Percentiles rank a stretch among this genome's conserved stretches.
phyloP scores from a whole-genome alignment of 2,113 vertebrate species.

The Emydura subglobosa region DNA sequence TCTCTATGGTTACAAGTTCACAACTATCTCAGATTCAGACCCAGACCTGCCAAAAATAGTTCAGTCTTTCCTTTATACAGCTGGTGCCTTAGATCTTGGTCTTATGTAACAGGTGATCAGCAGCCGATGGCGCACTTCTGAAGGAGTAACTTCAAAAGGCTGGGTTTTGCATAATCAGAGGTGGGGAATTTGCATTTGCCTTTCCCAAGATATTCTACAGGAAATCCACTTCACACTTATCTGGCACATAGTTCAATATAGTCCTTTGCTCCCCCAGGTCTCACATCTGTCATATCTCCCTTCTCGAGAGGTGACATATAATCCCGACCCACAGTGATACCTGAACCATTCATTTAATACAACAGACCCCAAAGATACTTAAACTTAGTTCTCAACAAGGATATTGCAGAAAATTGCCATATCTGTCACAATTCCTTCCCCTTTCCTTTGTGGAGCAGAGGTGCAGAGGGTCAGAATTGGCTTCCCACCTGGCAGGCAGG shows the following conservation, averaged over 20 bases:
- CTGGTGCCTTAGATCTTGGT: not conserved
- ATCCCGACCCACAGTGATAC: not conserved
- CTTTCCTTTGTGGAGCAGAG: too few species aligned
- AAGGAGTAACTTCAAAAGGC: not conserved
- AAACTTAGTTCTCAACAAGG: too few species aligned
- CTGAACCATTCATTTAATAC: not conserved
- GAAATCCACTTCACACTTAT: not conserved
- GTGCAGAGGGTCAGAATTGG: not conserved
- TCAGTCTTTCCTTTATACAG: not conserved
- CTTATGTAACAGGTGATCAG: not conserved
- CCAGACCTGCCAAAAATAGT: not conserved
- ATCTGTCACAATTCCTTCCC: not conserved
- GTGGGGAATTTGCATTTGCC: not conserved
- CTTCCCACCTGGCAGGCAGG: rapidly evolving
- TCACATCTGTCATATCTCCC: not conserved
- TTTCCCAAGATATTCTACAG: not conserved
- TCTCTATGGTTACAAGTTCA: not conserved
- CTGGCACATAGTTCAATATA: not conserved
- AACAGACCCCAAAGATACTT: not conserved
- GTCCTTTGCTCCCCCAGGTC: not conserved
- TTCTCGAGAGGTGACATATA: not conserved
- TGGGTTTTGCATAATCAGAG: not conserved
- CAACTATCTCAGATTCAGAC: not conserved
- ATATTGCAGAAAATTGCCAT: not conserved
- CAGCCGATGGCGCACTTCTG: not conserved